Evolutionary conservation across 2,888 invertebrate genomes (phyloP).

Genomic region (Hemithea aestivaria): DNA sequence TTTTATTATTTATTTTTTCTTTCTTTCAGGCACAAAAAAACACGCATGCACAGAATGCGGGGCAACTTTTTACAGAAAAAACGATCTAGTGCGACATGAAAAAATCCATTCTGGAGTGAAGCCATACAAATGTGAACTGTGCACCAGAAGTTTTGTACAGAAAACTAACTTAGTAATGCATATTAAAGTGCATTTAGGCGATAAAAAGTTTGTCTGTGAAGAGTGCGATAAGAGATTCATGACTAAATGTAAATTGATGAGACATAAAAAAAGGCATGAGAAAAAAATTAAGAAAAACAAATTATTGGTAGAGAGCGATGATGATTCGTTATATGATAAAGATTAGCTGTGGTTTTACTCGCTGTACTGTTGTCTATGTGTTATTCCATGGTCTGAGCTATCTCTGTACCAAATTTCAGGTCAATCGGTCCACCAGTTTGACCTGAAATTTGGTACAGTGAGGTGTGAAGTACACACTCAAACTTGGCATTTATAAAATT

Average conservation of each 20-base stretch:
- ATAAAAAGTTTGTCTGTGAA: conserved; percentile 47
- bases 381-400: too few species aligned
- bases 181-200: conserved; percentile 57
- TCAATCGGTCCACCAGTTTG: too few species aligned
- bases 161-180: conserved; percentile 66
- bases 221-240: conserved; percentile 57
- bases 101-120: conserved; percentile 62
- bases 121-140: conserved; percentile 58
- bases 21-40: conserved; percentile 48
- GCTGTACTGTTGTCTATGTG: too few species aligned
- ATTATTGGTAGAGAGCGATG: conserved; percentile 7
- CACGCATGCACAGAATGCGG: conserved; percentile 57
- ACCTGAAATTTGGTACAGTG: too few species aligned
- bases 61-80: conserved; percentile 58
- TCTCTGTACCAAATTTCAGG: too few species aligned
- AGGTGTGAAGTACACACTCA: too few species aligned
- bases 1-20: too few species aligned
- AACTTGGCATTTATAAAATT: too few species aligned
- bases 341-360: too few species aligned
- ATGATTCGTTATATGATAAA: too few species aligned
- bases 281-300: conserved; percentile 47
- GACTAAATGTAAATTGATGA: conserved; percentile 50
- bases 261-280: conserved; percentile 54
- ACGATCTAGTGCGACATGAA: conserved; percentile 59
- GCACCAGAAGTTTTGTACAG: conserved; percentile 60